Evolutionary conservation across 2,113 vertebrate species (phyloP), one percentile per base, ranked within the genome.

Genomic region (Myiozetetes cayanensis): DNA sequence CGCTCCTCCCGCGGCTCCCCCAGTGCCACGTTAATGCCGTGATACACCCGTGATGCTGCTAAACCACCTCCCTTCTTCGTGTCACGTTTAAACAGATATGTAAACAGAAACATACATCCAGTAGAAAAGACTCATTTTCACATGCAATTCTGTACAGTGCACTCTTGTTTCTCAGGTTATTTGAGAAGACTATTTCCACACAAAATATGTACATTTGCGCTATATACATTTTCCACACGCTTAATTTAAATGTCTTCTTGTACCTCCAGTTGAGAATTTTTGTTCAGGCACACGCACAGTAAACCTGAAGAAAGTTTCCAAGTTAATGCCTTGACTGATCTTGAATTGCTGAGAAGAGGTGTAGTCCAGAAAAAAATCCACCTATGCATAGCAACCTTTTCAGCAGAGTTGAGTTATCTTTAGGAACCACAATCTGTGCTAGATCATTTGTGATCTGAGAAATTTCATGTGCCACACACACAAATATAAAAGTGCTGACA

Each of bases 401-500:
- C 74, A 99, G 96, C 85, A 99, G 98, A 79, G 98, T 95, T 9
- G 98, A 94, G 79, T 93, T 98, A 95, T 99, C 99, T 97, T 99
- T 99, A 94, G 99, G 99, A 96, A 99, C 98, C 94, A 98, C 97
- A 76, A 99, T 98, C 97, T 99, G 99, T 28, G 99, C 99, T 70
- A 99, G 98, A 92, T 99, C 98, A 16, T 99, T 99, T 74, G 99
- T 99, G 97, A 99, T 99, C 96, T 98, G 98, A 14, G 99, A 99
- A 91, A 99, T 99, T 96, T 99, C 99, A 67, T 99, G 99, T 61
- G 99, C 99, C 89, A 99, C 99, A 30, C 99, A 99, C 23, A 99
- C 99, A 53, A 99, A 99, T 97, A 99, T 99, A 94, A 99, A 99
- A 86, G 99, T 99, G 98, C 99, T 99, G 97, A 99, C 96, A 44